Evolutionary conservation across 2,113 vertebrate genomes (phyloP), one percentile per base, ranked within the genome.

Genomic region (Herpailurus yagouaroundi): DNA sequence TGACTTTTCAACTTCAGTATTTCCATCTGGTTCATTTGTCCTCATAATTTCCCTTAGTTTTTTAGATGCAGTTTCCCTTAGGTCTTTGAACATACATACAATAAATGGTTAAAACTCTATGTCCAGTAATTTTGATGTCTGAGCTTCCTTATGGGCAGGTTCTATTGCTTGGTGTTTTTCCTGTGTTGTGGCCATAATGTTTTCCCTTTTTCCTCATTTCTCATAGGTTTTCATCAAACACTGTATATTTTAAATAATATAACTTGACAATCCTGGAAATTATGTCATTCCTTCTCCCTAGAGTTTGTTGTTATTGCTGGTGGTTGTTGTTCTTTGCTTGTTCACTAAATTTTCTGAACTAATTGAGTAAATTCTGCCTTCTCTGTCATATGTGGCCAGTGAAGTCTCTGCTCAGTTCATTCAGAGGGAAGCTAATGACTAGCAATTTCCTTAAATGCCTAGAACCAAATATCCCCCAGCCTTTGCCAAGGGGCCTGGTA

Each of bases 151-250:
- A 50, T 63, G 52, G 52, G 50, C 41, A 89, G 13, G 31, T 82
- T 81, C 1, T 89, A 52, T 68, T 81, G 16, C 21, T 80, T 74
- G 15, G 25, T 85, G 41, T 82, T 63, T 64, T 89, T 33, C 64
- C 7, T 82, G 66, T 50, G 66, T 73, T 73, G 31, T 69, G 25
- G 18, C 27, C 16, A 89, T 71, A 31, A 10, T 64, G 33, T 11
- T 7, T 7, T 27, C 8, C 18, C 4, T 7, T 18, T 68, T 41
- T 66, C 41, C 60, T 15, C 11, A 63, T 63, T 41, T 89, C 38
- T 94, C 27, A 73, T 81, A 89, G 48, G 38, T 82, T 89, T 94
- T 73, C 41, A 73, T 89, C 79, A 82, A 81, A 63, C 74, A 74
- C 27, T 63, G 23, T 19, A 64, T 45, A 90, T 83, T 76, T 73